Evolutionary conservation across 1,140 invertebrate genomes (phyloP), one percentile per base, ranked within the genome.

Genomic region (Eciton burchellii): DNA sequence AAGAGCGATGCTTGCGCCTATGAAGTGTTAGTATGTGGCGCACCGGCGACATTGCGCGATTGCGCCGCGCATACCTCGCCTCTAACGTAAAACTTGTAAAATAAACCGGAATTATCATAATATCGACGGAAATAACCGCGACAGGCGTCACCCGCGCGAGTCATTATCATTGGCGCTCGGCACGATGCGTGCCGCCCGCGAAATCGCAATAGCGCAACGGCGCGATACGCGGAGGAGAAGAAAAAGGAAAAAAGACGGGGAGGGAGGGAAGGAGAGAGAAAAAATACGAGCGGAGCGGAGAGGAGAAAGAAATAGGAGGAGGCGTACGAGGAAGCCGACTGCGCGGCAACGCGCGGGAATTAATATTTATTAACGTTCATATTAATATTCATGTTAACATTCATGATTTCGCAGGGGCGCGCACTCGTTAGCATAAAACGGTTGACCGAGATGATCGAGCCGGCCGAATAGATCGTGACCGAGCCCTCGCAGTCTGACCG

Each of bases 351-450:
- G 35, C 43, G 1, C 16, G 9, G 35, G 3, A 9, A 70, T 86
- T 82, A 85, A 86, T 86, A 86, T 86, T 77, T 41, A 71, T 85
- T 26, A 65, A n/a, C n/a, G n/a, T n/a, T n/a, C n/a, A n/a, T n/a
- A n/a, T n/a, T n/a, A n/a, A n/a, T n/a, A n/a, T n/a, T n/a, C n/a
- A n/a, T n/a, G n/a, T n/a, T n/a, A n/a, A n/a, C n/a, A n/a, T n/a
- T n/a, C n/a, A n/a, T n/a, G n/a, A n/a, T n/a, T n/a, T n/a, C n/a
- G n/a, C n/a, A n/a, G n/a, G n/a, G n/a, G n/a, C n/a, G n/a, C n/a
- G n/a, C n/a, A n/a, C n/a, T n/a, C n/a, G n/a, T n/a, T n/a, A n/a
- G n/a, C n/a, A n/a, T n/a, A n/a, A 81, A 84, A 81, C 84, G 47
- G 54, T 63, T 0, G 16, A 66, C 47, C 26, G 6, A 8, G 43